Evolutionary conservation across 2,113 vertebrate genomes (phyloP), one percentile per base, ranked within the genome.

Genomic region (Platysternon megacephalum): DNA sequence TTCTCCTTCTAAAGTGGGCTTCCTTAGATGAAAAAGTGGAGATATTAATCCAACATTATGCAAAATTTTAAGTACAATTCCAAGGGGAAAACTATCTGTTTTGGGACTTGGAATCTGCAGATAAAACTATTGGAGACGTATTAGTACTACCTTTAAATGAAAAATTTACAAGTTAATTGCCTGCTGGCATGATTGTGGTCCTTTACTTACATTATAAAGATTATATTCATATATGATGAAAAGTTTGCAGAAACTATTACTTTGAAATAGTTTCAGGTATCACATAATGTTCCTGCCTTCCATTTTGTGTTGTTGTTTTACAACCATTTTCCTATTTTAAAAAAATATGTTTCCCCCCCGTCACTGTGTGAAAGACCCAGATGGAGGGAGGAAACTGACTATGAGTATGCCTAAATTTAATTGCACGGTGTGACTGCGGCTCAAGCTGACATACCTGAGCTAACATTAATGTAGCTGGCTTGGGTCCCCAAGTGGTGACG

Each of bases 221-320:
- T 28, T 44, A 53, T 4, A 74, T 88, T 79, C 49, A 65, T 11
- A 88, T 1, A 42, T 17, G 3, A 91, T 0, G 0, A 48, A 79
- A 90, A 68, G 52, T 53, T 68, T 48, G 89, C 49, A 49, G 4
- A 72, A 72, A 72, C 65, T 21, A 9, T 48, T 74, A 79, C 3
- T 68, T 42, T 11, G 11, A 86, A 87, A 44, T 79, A 91, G 89
- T 29, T 88, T 13, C 35, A 92, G 22, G 2, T 80, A 76, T 8
- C 74, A 74, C 46, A 8, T 79, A 12, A 19, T 0, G 0, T 39
- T 46, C 82, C 55, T 92, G 61, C 5, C 79, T 84, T 42, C 68
- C 19, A 24, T 22, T 42, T 21, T 0, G 0, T 83, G 89, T 86
- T 86, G 39, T 22, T 39, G 42, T 12, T 44, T 76, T 76, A 22